A percentile compares a stretch with the other conserved stretches of the same genome.
Evolutionary conservation across 2,113 vertebrate species (phyloP).

Genomic region (Cynoglossus semilaevis): DNA sequence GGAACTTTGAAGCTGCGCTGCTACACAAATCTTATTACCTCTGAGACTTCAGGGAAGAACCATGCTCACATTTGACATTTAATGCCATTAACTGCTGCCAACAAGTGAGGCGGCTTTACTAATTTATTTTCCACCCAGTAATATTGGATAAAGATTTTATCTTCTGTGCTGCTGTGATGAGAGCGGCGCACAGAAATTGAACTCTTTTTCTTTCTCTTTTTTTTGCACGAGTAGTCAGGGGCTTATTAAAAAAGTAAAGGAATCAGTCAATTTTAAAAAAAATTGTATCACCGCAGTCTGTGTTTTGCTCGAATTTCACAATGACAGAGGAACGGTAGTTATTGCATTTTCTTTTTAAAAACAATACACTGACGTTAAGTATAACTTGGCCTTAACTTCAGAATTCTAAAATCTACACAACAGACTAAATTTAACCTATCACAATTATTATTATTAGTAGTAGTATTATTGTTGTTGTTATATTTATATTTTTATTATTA

Average conservation of each 20-base stretch:
- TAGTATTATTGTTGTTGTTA: too few species aligned
- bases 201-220: not conserved
- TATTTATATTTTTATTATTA: too few species aligned
- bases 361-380: too few species aligned
- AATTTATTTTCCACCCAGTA: conserved; percentile 6
- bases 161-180: not conserved
- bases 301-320: too few species aligned
- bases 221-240: not conserved
- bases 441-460: too few species aligned
- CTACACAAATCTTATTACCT: not conserved
- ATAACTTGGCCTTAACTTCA: too few species aligned
- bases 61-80: conserved; percentile 3
- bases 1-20: not conserved
- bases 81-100: not conserved
- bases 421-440: too few species aligned
- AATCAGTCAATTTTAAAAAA: too few species aligned
- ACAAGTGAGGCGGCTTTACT: not conserved
- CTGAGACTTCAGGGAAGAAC: not conserved
- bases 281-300: too few species aligned
- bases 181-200: not conserved
- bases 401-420: too few species aligned
- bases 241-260: conserved; percentile 2
- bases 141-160: not conserved
- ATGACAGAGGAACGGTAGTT: too few species aligned
- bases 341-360: too few species aligned